phyloP scores from a whole-genome alignment of 2,113 vertebrate genomes.

The Empidonax traillii region DNA sequence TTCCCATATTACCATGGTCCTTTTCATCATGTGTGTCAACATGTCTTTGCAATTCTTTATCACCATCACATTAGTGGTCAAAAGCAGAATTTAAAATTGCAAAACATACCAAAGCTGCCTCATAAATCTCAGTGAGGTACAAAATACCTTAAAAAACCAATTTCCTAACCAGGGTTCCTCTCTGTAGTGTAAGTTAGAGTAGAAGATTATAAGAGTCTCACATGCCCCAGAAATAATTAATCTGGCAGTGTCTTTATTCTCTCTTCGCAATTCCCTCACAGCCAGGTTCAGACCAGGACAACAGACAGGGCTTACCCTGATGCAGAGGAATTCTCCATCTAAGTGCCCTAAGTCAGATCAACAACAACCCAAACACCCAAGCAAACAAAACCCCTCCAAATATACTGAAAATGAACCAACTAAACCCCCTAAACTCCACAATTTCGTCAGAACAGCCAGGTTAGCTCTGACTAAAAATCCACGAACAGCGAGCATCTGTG shows the following conservation, averaged over 20 bases:
- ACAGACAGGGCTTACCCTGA: slow-evolving; percentile 17
- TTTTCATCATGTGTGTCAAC: neutral
- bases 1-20: neutral
- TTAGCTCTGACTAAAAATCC: neutral
- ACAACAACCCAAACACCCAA: neutral
- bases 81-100: neutral
- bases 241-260: neutral
- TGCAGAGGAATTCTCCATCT: neutral
- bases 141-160: neutral
- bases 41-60: neutral
- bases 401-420: fast-evolving
- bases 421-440: neutral
- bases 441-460: neutral
- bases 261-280: neutral
- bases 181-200: neutral
- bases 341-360: neutral
- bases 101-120: neutral
- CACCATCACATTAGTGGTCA: neutral
- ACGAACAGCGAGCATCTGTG: neutral
- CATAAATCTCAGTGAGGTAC: neutral
- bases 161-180: neutral
- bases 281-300: slow-evolving; percentile 25
- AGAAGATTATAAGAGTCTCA: neutral
- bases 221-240: slow-evolving; percentile 31
- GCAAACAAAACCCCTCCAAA: neutral